Conservation (phyloP, 2,888 invertebrate genomes). For the Orgyia antiqua region DNA sequence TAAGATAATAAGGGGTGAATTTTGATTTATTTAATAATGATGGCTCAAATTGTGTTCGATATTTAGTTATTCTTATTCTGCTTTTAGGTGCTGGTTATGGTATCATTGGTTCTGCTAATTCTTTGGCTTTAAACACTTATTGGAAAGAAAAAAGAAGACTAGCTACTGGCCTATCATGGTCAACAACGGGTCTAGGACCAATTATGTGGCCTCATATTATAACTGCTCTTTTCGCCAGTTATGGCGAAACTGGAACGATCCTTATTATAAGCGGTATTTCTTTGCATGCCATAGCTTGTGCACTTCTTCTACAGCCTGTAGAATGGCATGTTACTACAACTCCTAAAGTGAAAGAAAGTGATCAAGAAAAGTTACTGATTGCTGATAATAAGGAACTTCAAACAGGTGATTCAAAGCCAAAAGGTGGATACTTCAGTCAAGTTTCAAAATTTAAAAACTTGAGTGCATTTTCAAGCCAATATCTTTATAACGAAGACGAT, state of each 20-base stretch:
- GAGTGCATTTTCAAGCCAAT: slow-evolving; percentile 80
- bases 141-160: slow-evolving; percentile 83
- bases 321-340: slow-evolving; percentile 82
- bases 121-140: slow-evolving; percentile 85
- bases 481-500: slow-evolving; percentile 81
- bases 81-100: slow-evolving; percentile 80
- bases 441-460: slow-evolving; percentile 60
- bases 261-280: slow-evolving; percentile 82
- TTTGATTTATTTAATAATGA: too few relatives aligned
- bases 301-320: slow-evolving; percentile 84
- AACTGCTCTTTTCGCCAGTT: slow-evolving; percentile 78
- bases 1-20: too few relatives aligned
- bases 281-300: slow-evolving; percentile 82
- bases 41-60: too few relatives aligned
- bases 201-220: slow-evolving; percentile 85
- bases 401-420: slow-evolving; percentile 38
- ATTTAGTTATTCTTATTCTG: background rate
- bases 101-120: slow-evolving; percentile 82
- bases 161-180: slow-evolving; percentile 85
- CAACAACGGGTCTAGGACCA: slow-evolving; percentile 84
- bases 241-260: slow-evolving; percentile 82
- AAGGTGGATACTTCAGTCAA: slow-evolving; percentile 62
- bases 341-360: slow-evolving; percentile 28
- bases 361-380: slow-evolving; percentile 44
- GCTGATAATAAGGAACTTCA: slow-evolving; percentile 20